Conservation (phyloP, 2,113 vertebrate species). For the Campylorhamphus procurvoides region DNA sequence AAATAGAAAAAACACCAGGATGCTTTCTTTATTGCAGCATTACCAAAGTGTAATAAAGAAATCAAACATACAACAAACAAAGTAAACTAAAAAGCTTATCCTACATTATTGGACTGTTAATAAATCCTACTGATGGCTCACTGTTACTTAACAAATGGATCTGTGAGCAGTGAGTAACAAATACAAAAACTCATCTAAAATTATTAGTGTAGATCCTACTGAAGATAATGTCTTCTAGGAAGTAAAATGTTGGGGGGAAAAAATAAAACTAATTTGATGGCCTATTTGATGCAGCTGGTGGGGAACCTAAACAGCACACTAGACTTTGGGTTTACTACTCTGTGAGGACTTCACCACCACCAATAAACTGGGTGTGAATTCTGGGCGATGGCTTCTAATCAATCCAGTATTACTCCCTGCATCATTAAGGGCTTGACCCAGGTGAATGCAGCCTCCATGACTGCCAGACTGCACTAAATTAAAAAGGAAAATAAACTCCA, state of each 20-base stretch:
- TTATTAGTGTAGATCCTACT: neutral
- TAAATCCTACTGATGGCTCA: slow-evolving; percentile 30
- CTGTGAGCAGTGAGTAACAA: slow-evolving; percentile 4
- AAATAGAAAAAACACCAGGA: slow-evolving; percentile 73
- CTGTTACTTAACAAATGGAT: slow-evolving; percentile 33
- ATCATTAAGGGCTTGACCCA: neutral
- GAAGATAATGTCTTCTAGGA: slow-evolving; percentile 4
- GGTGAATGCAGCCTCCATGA: neutral
- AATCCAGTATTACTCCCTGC: neutral
- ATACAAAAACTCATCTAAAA: neutral
- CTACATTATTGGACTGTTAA: slow-evolving; percentile 42
- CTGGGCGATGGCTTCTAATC: slow-evolving; percentile 34
- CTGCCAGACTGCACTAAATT: slow-evolving; percentile 27
- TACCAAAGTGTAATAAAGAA: slow-evolving; percentile 56
- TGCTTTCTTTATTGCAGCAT: slow-evolving; percentile 70
- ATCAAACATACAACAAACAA: slow-evolving; percentile 54
- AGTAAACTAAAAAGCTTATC: slow-evolving; percentile 63
- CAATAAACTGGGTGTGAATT: slow-evolving; percentile 65
- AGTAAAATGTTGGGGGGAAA: neutral
- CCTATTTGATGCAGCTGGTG: slow-evolving; percentile 39
- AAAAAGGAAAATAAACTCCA: slow-evolving; percentile 14
- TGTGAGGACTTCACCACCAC: slow-evolving; percentile 47
- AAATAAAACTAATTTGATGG: slow-evolving; percentile 8
- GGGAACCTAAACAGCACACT: slow-evolving; percentile 39
- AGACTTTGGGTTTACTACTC: slow-evolving; percentile 45